Evolutionary conservation across 2,888 invertebrate genomes (phyloP).

Genomic region (Catocala fraxini): DNA sequence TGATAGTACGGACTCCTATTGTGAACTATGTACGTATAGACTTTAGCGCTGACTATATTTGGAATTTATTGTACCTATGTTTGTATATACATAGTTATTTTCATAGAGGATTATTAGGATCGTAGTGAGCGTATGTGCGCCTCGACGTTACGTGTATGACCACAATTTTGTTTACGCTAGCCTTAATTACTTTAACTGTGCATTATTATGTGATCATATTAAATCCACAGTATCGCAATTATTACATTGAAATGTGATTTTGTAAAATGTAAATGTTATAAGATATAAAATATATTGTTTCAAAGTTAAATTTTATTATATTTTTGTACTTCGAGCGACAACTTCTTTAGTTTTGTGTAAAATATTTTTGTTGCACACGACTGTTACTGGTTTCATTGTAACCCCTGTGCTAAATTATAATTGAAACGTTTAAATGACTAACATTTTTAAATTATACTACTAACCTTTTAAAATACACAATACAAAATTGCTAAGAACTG

Average conservation of each 20-base stretch:
- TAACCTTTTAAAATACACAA: not conserved
- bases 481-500: too few relatives aligned
- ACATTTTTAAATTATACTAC: slow-evolving; percentile 23
- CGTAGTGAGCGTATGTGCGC: slow-evolving; percentile 12
- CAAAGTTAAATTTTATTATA: slow-evolving; percentile 71
- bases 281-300: slow-evolving; percentile 75
- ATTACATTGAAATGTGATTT: slow-evolving; percentile 66
- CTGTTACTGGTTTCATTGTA: slow-evolving; percentile 60
- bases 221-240: slow-evolving; percentile 53
- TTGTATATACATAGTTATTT: slow-evolving; percentile 39
- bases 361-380: slow-evolving; percentile 66
- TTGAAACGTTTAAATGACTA: slow-evolving; percentile 15
- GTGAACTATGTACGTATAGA: not conserved
- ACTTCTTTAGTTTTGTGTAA: slow-evolving; percentile 63
- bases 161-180: slow-evolving; percentile 35
- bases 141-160: slow-evolving; percentile 23
- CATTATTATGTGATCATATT: slow-evolving; percentile 44
- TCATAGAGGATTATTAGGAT: slow-evolving; percentile 27
- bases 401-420: slow-evolving; percentile 39
- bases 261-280: slow-evolving; percentile 65
- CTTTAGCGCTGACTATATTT: slow-evolving; percentile 17
- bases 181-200: slow-evolving; percentile 32
- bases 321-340: slow-evolving; percentile 78
- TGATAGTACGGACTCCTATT: not conserved
- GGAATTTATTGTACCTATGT: slow-evolving; percentile 24